These are phyloP conservation scores for Channa maculata DNA, from an alignment of 2,113 vertebrate genomes.

Conservation along the genomic window DNA sequence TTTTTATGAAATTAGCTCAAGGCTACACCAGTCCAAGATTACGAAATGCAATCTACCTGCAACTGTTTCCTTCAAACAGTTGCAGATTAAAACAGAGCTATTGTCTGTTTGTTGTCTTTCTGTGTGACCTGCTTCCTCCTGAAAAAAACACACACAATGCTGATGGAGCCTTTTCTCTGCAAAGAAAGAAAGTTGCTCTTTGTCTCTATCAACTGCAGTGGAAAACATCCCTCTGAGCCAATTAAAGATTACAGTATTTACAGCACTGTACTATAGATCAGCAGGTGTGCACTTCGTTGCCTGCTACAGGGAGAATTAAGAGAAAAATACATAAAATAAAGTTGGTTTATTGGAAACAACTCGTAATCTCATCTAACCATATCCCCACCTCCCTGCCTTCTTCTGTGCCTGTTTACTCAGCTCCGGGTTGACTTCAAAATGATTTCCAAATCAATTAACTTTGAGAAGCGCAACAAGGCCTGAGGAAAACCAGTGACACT, in stretches of 20 bases:
- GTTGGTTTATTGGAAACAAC: constrained; percentile 62
- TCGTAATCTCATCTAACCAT: constrained; percentile 41
- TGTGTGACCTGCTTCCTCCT: background rate
- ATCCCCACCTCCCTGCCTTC: constrained; percentile 35
- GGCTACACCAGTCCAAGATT: constrained; percentile 10
- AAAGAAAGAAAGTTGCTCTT: constrained; percentile 30
- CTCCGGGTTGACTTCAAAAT: constrained; percentile 44
- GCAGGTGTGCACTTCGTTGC: constrained; percentile 23
- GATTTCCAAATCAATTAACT: constrained; percentile 74
- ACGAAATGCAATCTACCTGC: constrained; percentile 11
- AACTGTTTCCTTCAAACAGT: background rate
- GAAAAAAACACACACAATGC: background rate
- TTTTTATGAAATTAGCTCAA: constrained; percentile 25
- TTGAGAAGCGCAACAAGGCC: constrained; percentile 45
- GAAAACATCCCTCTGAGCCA: constrained; percentile 11
- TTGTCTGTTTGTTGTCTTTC: constrained; percentile 28
- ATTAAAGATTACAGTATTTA: constrained; percentile 50
- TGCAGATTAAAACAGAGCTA: constrained; percentile 18
- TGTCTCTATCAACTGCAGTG: background rate
- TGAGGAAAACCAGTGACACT: constrained; percentile 28
- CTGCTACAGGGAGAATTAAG: constrained; percentile 2
- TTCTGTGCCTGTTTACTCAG: constrained; percentile 34
- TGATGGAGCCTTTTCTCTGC: background rate
- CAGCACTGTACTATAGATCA: constrained; percentile 2
- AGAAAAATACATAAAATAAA: constrained; percentile 23